Conservation (phyloP, 2,888 invertebrate species). For the Neoaliturus tenellus region DNA sequence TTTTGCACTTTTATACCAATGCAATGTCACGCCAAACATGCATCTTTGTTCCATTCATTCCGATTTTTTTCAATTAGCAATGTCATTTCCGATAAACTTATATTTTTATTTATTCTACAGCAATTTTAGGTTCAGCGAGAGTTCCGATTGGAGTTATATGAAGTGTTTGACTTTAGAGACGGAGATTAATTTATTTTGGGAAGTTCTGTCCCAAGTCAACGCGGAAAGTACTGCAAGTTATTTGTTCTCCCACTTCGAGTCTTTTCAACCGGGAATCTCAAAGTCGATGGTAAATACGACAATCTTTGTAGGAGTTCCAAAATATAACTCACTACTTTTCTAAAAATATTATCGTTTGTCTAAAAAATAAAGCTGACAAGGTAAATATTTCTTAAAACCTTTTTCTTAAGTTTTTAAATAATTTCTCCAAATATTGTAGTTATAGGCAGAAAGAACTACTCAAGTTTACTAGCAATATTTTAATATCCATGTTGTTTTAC, state of each 20-base stretch:
- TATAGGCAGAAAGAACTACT: no score
- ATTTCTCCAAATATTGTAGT: no score
- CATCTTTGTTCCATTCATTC: no score
- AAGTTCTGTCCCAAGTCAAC: constrained; percentile 24
- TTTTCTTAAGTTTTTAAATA: no score
- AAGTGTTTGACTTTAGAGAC: neutral
- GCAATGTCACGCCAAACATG: no score
- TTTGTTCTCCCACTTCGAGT: constrained; percentile 16
- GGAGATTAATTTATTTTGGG: neutral
- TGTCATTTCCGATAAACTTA: neutral
- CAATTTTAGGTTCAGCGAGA: neutral
- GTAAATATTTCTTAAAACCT: no score
- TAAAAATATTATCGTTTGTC: constrained; percentile 4
- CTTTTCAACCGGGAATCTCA: neutral
- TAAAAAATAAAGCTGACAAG: neutral
- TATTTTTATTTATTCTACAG: neutral
- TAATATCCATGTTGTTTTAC: no score
- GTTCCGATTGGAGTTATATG: neutral
- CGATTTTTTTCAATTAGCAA: neutral
- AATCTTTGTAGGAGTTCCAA: neutral
- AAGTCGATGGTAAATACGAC: constrained; percentile 25
- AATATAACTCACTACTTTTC: constrained; percentile 2
- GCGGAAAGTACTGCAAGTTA: constrained; percentile 21
- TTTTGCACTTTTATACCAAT: no score
- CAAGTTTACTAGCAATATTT: no score